Percentiles rank a stretch among this genome's conserved stretches.
These are phyloP conservation scores for Conistra vaccinii DNA, from an alignment of 2,888 invertebrate species.

Conservation along the genomic window DNA sequence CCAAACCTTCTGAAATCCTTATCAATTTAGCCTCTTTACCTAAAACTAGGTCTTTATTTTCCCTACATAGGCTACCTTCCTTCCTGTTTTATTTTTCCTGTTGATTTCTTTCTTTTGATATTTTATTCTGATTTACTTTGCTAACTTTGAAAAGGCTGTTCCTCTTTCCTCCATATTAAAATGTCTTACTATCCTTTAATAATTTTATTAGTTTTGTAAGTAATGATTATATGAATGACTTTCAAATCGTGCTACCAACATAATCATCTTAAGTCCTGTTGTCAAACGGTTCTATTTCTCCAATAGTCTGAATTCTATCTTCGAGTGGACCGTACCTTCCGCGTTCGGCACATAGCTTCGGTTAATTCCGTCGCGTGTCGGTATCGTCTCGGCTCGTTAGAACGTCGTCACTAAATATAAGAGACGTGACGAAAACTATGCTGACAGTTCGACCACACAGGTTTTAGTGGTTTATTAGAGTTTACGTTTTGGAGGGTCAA, in stretches of 20 bases:
- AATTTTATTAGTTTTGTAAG: neutral
- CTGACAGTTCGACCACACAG: constrained; percentile 63
- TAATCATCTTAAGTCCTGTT: neutral
- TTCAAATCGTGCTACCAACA: constrained; percentile 8
- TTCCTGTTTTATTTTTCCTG: too few relatives aligned
- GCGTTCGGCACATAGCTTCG: constrained; percentile 56
- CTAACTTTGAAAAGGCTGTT: neutral
- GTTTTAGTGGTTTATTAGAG: constrained; percentile 42
- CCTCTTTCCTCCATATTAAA: neutral
- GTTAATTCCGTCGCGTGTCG: constrained; percentile 55
- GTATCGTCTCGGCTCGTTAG: constrained; percentile 49
- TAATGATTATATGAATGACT: too few relatives aligned
- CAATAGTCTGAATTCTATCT: constrained; percentile 42
- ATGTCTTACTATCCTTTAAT: too few relatives aligned
- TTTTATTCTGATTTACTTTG: neutral
- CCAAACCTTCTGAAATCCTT: neutral
- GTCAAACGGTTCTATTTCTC: constrained; percentile 44
- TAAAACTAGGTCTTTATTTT: neutral
- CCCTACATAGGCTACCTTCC: too few relatives aligned
- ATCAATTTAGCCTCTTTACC: neutral
- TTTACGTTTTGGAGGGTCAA: constrained; percentile 39
- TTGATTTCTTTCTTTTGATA: neutral
- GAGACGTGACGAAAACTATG: constrained; percentile 56
- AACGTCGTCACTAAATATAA: constrained; percentile 48
- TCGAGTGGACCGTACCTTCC: constrained; percentile 52